Evolutionary conservation across 2,797 vertebrate species (phyloP), one percentile per base, ranked within the genome.

Genomic region (Harpagifer antarcticus): DNA sequence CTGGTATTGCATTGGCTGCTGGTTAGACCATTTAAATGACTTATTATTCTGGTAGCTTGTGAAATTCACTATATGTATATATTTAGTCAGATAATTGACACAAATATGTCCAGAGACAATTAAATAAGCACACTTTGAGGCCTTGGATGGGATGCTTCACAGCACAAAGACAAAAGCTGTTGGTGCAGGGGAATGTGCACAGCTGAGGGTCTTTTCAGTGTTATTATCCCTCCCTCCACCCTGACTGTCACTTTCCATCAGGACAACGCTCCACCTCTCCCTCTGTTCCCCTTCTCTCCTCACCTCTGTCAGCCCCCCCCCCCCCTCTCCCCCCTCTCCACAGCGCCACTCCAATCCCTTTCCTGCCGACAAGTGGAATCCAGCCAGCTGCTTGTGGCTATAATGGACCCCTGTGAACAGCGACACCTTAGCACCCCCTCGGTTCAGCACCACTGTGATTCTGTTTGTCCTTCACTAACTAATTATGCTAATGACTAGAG

Each of bases 181-280:
- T 5, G 2, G 31, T 19, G 59, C 61, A 68, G 69, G 64, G 48
- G 54, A 47, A 63, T 56, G 70, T 72, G 82, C 56, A 13, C 66
- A 44, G 68, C 72, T 49, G 72, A 83, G 58, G 80, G 67, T 74
- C 75, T 76, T 69, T 68, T 73, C 65, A 43, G 58, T 58, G 70
- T 83, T 74, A 76, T 78, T 81, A 68, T 61, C 59, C 76, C 81
- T 73, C 61, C 65, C 68, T 81, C 66, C 72, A 72, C 68, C 74
- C 74, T 67, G 58, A 73, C 82, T 83, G 90, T 92, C 91, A 86
- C 85, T 89, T 89, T 86, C 82, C 88, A 93, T 93, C 84, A 92
- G 90, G 88, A 84, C 90, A 91, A 77, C 20, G 55, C 79, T 91
- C 86, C 84, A 89, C 83, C 83, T 90, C 86, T 79, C 82, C 82